Evolutionary conservation across 2,888 invertebrate species (phyloP).

Genomic region (Xestia ashworthii): DNA sequence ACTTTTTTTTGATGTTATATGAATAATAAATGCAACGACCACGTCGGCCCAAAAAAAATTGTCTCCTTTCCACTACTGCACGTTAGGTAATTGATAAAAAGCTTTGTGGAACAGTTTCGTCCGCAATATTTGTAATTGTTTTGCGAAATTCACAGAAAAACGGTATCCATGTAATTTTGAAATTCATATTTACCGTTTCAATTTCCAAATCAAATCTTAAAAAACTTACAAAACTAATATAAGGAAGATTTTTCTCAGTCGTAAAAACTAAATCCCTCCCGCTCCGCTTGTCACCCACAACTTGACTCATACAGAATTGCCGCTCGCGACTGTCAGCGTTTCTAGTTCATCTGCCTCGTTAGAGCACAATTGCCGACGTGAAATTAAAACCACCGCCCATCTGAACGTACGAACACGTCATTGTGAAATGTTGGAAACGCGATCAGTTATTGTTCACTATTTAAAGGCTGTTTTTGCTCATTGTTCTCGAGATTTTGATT

Average conservation of each 20-base stretch:
- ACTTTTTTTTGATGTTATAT: no score
- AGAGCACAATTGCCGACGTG: slow-evolving; percentile 84
- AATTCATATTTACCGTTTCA: no score
- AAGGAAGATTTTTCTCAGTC: background rate
- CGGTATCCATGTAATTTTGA: no score
- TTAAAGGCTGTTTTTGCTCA: slow-evolving; percentile 50
- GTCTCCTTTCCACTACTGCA: no score
- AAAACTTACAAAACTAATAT: background rate
- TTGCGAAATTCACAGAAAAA: no score
- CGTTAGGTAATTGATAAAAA: no score
- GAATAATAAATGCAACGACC: no score
- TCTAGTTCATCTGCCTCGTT: slow-evolving; percentile 87
- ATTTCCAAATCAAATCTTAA: background rate
- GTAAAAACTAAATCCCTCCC: slow-evolving; percentile 34
- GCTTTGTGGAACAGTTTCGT: no score
- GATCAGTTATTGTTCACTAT: slow-evolving; percentile 63
- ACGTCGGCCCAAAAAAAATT: no score
- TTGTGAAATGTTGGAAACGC: slow-evolving; percentile 57
- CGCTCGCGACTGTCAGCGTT: slow-evolving; percentile 88
- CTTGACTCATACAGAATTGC: slow-evolving; percentile 80
- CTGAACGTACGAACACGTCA: slow-evolving; percentile 67
- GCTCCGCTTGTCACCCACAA: slow-evolving; percentile 68
- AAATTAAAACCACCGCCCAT: slow-evolving; percentile 84
- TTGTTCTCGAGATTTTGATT: slow-evolving; percentile 39
- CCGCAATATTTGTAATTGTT: no score